phyloP scores from a whole-genome alignment of 1,140 invertebrate species.

The Calliopsis andreniformis region DNA sequence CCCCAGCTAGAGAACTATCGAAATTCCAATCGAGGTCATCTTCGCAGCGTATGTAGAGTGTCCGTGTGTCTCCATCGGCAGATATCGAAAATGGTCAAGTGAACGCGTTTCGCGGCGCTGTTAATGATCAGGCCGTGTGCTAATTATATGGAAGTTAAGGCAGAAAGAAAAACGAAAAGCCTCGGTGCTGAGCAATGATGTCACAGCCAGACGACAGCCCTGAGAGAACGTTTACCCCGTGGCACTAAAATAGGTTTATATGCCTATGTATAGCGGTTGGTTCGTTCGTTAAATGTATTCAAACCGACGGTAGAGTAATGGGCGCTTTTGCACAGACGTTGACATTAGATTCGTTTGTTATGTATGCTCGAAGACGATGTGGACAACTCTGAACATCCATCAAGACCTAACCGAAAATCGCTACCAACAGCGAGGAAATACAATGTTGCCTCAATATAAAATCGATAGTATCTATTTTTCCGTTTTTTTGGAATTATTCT shows the following conservation, averaged over 20 bases:
- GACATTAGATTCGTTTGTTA: constrained; percentile 18
- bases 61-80: too few relatives aligned
- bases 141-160: constrained; percentile 43
- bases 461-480: too few relatives aligned
- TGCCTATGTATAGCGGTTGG: constrained; percentile 61
- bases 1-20: too few relatives aligned
- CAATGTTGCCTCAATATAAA: too few relatives aligned
- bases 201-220: constrained; percentile 63
- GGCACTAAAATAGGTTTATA: constrained; percentile 65
- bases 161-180: constrained; percentile 45
- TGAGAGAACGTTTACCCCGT: constrained; percentile 70
- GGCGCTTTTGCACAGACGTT: constrained; percentile 27
- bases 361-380: not conserved
- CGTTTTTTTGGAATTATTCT: too few relatives aligned
- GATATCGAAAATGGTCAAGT: too few relatives aligned
- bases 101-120: not conserved
- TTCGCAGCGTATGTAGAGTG: too few relatives aligned
- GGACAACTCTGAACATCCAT: not conserved
- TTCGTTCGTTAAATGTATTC: constrained; percentile 58
- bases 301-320: constrained; percentile 50
- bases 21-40: too few relatives aligned
- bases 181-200: constrained; percentile 61
- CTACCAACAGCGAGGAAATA: not conserved
- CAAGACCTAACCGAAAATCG: not conserved
- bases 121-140: constrained; percentile 24